These are phyloP conservation scores for Otocyon megalotis DNA, from an alignment of 2,113 vertebrate genomes.

Conservation along the genomic window DNA sequence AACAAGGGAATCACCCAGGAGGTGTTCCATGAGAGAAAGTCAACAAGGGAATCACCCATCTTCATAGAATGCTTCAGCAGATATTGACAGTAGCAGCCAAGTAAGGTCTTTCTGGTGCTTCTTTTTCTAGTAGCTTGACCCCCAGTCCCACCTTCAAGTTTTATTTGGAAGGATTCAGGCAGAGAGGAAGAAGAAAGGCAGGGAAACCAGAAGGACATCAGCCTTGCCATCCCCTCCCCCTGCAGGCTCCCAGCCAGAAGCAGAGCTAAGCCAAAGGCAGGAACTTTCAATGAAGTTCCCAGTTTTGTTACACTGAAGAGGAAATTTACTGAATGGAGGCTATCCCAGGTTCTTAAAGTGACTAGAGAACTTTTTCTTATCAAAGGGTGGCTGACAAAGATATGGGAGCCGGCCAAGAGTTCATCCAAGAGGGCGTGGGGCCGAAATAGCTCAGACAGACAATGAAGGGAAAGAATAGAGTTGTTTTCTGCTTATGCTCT, in stretches of 20 bases:
- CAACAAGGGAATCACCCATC: background rate
- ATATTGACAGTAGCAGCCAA: background rate
- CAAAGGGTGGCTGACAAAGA: background rate
- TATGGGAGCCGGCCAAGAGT: background rate
- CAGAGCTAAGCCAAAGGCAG: background rate
- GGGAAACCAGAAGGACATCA: background rate
- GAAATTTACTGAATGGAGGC: background rate
- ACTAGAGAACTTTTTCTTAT: background rate
- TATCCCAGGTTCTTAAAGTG: background rate
- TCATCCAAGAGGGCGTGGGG: background rate
- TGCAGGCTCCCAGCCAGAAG: background rate
- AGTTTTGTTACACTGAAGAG: background rate
- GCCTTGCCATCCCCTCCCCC: accelerated
- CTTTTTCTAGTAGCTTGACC: background rate
- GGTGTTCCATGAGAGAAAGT: no score
- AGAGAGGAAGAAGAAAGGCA: background rate
- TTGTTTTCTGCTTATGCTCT: background rate
- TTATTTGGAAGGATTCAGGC: background rate
- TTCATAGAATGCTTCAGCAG: background rate
- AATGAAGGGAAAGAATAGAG: background rate
- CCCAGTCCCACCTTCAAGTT: background rate
- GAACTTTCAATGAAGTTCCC: background rate
- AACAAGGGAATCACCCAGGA: background rate
- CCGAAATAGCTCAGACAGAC: background rate
- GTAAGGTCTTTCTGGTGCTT: background rate